phyloP scores from a whole-genome alignment of 2,797 vertebrate species.

The Halcyon leucocephala region DNA sequence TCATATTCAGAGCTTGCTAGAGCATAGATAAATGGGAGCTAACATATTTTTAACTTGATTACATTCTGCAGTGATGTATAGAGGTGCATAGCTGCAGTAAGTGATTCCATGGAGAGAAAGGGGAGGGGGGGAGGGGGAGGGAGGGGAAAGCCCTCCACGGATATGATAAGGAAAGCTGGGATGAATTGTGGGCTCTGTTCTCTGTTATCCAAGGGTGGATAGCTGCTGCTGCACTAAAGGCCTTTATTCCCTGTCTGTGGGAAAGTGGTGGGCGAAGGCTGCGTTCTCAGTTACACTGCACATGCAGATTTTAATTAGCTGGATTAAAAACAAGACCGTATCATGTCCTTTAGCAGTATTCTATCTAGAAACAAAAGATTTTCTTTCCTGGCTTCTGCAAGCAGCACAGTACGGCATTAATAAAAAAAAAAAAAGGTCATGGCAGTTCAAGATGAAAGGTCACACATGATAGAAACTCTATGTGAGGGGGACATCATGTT shows the following conservation, averaged over 20 bases:
- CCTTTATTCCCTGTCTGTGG: slow-evolving; percentile 91
- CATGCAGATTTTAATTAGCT: slow-evolving; percentile 91
- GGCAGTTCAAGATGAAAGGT: slow-evolving; percentile 75
- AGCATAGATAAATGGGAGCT: slow-evolving; percentile 13
- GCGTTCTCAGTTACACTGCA: slow-evolving; percentile 77
- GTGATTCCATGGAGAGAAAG: slow-evolving; percentile 40
- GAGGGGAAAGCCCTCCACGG: not conserved
- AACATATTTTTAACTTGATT: slow-evolving; percentile 66
- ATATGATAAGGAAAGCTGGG: slow-evolving; percentile 73
- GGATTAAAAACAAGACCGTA: slow-evolving; percentile 85
- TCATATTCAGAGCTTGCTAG: slow-evolving; percentile 11
- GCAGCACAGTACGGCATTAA: slow-evolving; percentile 65
- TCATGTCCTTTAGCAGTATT: slow-evolving; percentile 72
- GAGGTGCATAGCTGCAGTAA: slow-evolving; percentile 55
- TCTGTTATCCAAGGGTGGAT: slow-evolving; percentile 74
- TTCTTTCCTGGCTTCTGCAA: slow-evolving; percentile 69
- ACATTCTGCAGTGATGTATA: slow-evolving; percentile 57
- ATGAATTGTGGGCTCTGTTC: slow-evolving; percentile 95
- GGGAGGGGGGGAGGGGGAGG: not conserved
- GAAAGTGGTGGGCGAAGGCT: slow-evolving; percentile 90
- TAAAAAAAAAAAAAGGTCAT: slow-evolving; percentile 48
- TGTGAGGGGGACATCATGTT: slow-evolving; percentile 50
- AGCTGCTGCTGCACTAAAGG: slow-evolving; percentile 79
- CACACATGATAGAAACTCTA: slow-evolving; percentile 67
- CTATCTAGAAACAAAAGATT: slow-evolving; percentile 76